These are phyloP conservation scores for Romanogobio albipinnatus DNA, from an alignment of 2,113 vertebrate genomes.

Conservation along the genomic window DNA sequence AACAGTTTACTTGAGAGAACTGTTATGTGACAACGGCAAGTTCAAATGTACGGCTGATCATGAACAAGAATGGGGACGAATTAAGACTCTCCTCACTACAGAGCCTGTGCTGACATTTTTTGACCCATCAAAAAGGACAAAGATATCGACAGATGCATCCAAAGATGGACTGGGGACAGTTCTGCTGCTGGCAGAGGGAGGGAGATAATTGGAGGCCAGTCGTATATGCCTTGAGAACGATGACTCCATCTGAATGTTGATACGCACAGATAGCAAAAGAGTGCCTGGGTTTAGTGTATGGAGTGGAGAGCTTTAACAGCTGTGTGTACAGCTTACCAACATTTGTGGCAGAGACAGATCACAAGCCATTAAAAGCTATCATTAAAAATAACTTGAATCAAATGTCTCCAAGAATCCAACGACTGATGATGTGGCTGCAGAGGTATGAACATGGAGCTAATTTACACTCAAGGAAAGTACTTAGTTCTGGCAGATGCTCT, in stretches of 20 bases:
- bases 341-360: slow-evolving; percentile 49
- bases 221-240: background rate
- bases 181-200: background rate
- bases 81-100: slow-evolving; percentile 13
- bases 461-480: slow-evolving; percentile 47
- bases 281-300: background rate
- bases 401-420: slow-evolving; percentile 50
- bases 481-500: slow-evolving; percentile 42
- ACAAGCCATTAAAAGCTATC: slow-evolving; percentile 31
- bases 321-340: slow-evolving; percentile 24
- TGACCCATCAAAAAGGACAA: slow-evolving; percentile 13
- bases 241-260: background rate
- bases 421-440: slow-evolving; percentile 50
- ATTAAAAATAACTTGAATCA: slow-evolving; percentile 44
- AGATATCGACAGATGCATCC: slow-evolving; percentile 31
- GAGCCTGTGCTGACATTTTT: slow-evolving; percentile 34
- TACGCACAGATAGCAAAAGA: background rate
- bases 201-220: slow-evolving; percentile 8
- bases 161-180: slow-evolving; percentile 32
- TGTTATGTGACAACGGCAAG: background rate
- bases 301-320: background rate
- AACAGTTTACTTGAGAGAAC: background rate
- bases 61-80: background rate
- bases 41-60: background rate
- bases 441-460: slow-evolving; percentile 43